Evolutionary conservation across 35 echinoderm and acorn worm species (phyloP), one percentile per base, ranked within the genome.

Genomic region (Ptychodera flava): DNA sequence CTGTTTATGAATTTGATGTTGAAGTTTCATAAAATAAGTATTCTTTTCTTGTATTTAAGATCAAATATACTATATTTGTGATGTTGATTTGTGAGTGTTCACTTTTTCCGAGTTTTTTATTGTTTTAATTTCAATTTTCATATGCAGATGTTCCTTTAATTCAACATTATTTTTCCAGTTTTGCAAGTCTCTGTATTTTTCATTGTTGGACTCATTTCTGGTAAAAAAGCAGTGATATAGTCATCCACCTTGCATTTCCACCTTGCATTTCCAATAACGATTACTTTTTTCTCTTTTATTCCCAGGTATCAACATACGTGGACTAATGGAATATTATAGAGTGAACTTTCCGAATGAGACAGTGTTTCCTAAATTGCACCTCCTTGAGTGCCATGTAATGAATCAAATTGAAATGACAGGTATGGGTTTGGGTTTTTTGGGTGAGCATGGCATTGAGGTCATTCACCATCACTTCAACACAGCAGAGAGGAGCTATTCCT

Each of bases 311-410:
- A 86, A 82, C 22, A 86, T 91, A 30, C 34, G 79, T 32, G 32
- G 33, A 14, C 85, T 85, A 78, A 6, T 86, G 28, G 32, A 78
- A 16, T 91, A 36, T 36, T 91, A 85, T 15, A 79, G 84, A 33
- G 28, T 1, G 2, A 30, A 36, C 16, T 91, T 91, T 80, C 33
- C 53, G 29, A 35, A 85, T 0, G 89, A 85, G 36, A 87, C 35
- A 14, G 83, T 87, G 10, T n/a, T 80, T 33, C 90, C 90, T 34
- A 91, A 91, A 83, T 83, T 91, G 90, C 90, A 91, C 34, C 6
- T 91, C 0, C 30, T 87, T 16, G 90, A 91, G 35, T 32, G 76
- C 33, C 85, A 91, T 82, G 36, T 36, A 28, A 36, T 81, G 30
- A 53, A 79, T 31, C 83, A 36, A n/a, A 82, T 92, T 14, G 38